Percentiles rank a stretch among this genome's conserved stretches.
phyloP scores from a whole-genome alignment of 2,113 vertebrate genomes.

The Chloebia gouldiae region DNA sequence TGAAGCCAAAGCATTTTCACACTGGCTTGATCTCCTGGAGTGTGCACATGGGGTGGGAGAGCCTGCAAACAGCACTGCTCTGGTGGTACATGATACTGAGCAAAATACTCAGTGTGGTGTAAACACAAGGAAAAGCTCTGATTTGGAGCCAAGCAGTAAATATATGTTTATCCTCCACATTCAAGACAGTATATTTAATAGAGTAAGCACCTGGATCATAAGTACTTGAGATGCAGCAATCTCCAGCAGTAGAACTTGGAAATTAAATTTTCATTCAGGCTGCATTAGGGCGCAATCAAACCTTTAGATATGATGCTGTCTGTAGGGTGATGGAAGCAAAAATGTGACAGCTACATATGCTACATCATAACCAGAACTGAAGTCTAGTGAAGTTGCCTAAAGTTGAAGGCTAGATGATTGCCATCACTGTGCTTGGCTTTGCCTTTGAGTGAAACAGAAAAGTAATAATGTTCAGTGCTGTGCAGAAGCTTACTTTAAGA shows the following conservation, averaged over 20 bases:
- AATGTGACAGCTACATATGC: background rate
- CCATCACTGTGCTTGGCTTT: background rate
- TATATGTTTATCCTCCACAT: background rate
- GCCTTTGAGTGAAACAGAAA: background rate
- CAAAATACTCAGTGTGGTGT: background rate
- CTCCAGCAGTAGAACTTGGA: background rate
- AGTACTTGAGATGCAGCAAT: background rate
- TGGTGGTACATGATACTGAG: background rate
- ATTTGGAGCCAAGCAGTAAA: background rate
- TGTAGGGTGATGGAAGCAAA: background rate
- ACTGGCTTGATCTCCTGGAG: background rate
- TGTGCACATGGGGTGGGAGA: rapidly evolving
- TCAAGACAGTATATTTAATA: background rate
- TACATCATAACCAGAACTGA: background rate
- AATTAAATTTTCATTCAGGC: background rate
- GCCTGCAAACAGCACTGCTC: background rate
- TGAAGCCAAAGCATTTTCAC: background rate
- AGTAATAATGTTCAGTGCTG: background rate
- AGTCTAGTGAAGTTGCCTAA: background rate
- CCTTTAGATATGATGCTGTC: background rate
- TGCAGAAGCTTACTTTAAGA: background rate
- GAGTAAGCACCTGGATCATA: background rate
- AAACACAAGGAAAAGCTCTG: background rate
- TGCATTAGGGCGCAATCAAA: background rate
- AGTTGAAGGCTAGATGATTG: background rate